Evolutionary conservation across 2,113 vertebrate genomes (phyloP).

Genomic region (Rhea americana): DNA sequence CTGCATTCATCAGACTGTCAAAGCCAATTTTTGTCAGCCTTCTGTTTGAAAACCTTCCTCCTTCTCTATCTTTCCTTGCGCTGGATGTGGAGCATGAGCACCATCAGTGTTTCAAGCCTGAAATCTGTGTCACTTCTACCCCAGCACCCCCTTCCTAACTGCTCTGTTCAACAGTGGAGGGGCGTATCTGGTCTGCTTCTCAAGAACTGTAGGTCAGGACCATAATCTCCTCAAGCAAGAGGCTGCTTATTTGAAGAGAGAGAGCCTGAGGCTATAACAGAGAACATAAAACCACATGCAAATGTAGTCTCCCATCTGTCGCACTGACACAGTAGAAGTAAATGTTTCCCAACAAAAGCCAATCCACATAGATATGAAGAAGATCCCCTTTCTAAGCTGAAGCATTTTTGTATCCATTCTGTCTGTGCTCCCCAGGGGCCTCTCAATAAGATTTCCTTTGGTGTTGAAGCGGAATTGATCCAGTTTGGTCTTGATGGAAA

Average conservation of each 20-base stretch:
- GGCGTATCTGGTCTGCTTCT: neutral
- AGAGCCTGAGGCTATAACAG: neutral
- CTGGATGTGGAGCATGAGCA: neutral
- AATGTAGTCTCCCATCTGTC: slow-evolving; percentile 11
- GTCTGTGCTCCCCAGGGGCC: neutral
- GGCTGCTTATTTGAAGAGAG: neutral
- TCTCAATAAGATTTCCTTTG: neutral
- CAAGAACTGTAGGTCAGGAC: neutral
- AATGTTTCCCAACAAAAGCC: slow-evolving; percentile 32
- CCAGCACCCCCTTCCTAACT: neutral
- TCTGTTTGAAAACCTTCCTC: neutral
- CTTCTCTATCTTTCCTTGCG: neutral
- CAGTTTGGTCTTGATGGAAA: neutral
- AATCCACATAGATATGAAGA: neutral
- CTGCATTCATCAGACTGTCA: neutral
- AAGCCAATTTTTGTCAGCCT: neutral
- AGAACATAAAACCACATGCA: neutral
- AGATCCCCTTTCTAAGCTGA: neutral
- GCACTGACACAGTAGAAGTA: slow-evolving; percentile 16
- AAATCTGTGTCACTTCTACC: neutral
- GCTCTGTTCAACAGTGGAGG: fast-evolving
- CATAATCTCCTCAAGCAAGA: neutral
- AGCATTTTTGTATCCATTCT: neutral
- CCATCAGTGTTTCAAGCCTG: neutral
- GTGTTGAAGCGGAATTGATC: neutral